Conservation (phyloP, 2,113 vertebrate genomes). For the Tragelaphus scriptus region DNA sequence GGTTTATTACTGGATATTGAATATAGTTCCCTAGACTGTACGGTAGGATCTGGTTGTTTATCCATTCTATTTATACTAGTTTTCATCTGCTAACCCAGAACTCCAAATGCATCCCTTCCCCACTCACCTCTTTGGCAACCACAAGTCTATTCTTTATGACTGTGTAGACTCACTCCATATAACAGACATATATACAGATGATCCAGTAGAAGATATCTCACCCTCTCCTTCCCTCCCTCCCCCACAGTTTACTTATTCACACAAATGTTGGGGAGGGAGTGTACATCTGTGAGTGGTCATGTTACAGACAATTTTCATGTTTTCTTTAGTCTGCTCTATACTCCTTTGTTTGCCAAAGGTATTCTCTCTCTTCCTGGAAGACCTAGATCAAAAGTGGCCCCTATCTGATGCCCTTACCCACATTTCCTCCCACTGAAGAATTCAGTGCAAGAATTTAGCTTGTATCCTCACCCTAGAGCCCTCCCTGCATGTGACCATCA, state of each 20-base stretch:
- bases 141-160: background rate
- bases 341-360: background rate
- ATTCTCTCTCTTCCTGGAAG: background rate
- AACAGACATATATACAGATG: background rate
- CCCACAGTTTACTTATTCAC: background rate
- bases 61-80: background rate
- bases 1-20: background rate
- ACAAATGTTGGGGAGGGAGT: rapidly evolving
- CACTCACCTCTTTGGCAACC: background rate
- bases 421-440: background rate
- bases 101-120: background rate
- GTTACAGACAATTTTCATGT: background rate
- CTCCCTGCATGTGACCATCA: background rate
- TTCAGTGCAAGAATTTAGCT: background rate
- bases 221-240: background rate
- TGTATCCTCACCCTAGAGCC: background rate
- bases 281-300: background rate
- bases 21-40: background rate
- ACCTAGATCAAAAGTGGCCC: background rate
- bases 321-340: background rate
- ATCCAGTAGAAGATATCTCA: background rate
- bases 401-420: background rate
- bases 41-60: background rate
- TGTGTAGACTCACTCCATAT: background rate
- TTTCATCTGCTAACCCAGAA: background rate